These are phyloP conservation scores for Nipponia nippon DNA, from an alignment of 2,113 vertebrate genomes.

Conservation along the genomic window DNA sequence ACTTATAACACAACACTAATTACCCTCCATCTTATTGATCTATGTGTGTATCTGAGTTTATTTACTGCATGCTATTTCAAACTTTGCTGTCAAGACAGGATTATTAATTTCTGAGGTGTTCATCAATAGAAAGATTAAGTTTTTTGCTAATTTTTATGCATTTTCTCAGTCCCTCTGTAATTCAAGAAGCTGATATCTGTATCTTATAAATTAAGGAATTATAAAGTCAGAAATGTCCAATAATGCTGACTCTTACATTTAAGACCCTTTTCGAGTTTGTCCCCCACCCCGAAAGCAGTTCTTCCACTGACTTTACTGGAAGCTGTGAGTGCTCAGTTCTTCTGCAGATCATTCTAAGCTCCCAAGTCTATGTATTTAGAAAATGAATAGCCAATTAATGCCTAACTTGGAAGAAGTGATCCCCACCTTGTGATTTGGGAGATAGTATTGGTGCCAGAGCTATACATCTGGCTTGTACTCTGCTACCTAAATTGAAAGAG, in stretches of 20 bases:
- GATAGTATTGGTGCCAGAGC: neutral
- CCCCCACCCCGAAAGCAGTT: neutral
- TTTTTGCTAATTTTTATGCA: neutral
- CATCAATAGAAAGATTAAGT: neutral
- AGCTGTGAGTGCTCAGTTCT: neutral
- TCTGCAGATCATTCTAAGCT: neutral
- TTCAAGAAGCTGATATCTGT: neutral
- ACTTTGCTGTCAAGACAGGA: neutral
- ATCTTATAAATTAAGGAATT: neutral
- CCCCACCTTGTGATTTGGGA: neutral
- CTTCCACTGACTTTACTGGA: neutral
- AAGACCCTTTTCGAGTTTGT: neutral
- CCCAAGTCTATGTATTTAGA: neutral
- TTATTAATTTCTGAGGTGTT: neutral
- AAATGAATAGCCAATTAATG: neutral
- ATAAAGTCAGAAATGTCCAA: neutral
- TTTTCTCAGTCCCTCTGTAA: neutral
- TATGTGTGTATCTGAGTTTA: neutral
- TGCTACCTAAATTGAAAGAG: neutral
- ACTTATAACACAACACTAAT: neutral
- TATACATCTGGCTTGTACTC: neutral
- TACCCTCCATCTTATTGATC: neutral
- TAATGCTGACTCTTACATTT: neutral
- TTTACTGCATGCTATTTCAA: neutral
- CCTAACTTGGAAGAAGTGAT: neutral